Percentiles rank a stretch among this genome's conserved stretches.
Evolutionary conservation across 2,113 vertebrate species (phyloP).

Genomic region (Furnarius figulus): DNA sequence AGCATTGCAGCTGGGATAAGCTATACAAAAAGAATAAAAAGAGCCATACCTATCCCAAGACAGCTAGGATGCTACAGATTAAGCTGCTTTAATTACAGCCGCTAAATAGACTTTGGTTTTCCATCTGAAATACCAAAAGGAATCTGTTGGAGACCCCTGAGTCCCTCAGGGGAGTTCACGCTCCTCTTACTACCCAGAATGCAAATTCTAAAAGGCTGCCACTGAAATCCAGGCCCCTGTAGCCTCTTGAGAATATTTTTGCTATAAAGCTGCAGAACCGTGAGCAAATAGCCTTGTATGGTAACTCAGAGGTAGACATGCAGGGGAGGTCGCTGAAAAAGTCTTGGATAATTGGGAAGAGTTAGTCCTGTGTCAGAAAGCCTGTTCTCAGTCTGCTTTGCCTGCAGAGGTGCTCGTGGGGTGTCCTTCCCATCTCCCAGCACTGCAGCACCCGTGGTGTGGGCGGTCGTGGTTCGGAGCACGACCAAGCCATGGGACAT

Average conservation of each 20-base stretch:
- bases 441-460: neutral
- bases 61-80: neutral
- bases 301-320: neutral
- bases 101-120: conserved; percentile 62
- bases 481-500: neutral
- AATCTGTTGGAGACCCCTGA: neutral
- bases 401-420: neutral
- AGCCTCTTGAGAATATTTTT: neutral
- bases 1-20: neutral
- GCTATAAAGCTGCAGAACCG: conserved; percentile 47
- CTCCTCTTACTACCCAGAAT: conserved; percentile 13
- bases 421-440: neutral
- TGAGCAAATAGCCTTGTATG: neutral
- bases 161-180: neutral
- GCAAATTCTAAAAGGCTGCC: conserved; percentile 55
- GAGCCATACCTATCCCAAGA: conserved; percentile 13
- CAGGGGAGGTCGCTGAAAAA: neutral
- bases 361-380: neutral
- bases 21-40: conserved; percentile 24
- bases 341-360: neutral
- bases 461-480: neutral
- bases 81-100: conserved; percentile 20
- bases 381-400: neutral
- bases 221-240: conserved; percentile 39
- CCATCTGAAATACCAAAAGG: conserved; percentile 19